Evolutionary conservation across 1,140 invertebrate genomes (phyloP).

Genomic region (Aculops lycopersici): DNA sequence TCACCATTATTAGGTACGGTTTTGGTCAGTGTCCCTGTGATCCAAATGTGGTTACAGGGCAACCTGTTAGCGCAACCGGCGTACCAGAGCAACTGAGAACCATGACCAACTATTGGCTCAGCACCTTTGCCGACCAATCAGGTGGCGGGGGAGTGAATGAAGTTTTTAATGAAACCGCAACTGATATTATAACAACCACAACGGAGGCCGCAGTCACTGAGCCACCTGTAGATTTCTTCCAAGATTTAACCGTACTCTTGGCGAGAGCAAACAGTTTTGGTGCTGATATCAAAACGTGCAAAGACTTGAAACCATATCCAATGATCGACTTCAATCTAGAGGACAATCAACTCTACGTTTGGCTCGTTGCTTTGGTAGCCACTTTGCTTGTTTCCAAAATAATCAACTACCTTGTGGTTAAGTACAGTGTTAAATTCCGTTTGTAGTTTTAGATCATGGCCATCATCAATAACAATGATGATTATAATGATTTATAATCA

Average conservation of each 20-base stretch:
- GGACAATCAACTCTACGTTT: not conserved
- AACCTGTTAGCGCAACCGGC: not conserved
- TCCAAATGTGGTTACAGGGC: not conserved
- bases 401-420: not conserved
- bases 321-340: not conserved
- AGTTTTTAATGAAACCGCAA: not conserved
- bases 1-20: constrained; percentile 63
- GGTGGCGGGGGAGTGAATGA: not conserved
- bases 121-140: not conserved
- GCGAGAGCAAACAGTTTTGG: not conserved
- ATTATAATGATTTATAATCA: too few species aligned
- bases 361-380: not conserved
- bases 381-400: not conserved
- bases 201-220: not conserved
- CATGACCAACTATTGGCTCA: not conserved
- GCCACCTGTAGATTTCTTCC: not conserved
- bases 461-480: too few species aligned
- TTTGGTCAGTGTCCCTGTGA: constrained; percentile 26
- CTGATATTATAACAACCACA: too few species aligned
- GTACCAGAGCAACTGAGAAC: not conserved
- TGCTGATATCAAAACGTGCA: not conserved
- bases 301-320: not conserved
- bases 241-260: not conserved
- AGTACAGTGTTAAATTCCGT: not conserved
- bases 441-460: too few species aligned